Percentiles rank a stretch among this genome's conserved stretches.
Evolutionary conservation across 92 coral and sea anemone species (phyloP).

Genomic region (Pocillopora meandrina): DNA sequence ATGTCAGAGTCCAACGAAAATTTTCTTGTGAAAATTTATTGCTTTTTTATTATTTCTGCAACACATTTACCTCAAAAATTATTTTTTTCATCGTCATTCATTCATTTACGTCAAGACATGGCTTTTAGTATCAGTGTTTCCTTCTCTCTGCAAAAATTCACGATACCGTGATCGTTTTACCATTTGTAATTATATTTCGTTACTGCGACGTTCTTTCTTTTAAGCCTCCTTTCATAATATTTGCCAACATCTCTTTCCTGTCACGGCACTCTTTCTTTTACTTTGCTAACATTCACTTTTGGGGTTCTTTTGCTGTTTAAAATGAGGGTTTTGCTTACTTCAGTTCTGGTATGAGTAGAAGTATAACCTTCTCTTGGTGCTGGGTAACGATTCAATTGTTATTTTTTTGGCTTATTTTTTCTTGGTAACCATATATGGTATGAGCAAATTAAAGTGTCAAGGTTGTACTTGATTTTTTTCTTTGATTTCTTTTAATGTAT

Average conservation of each 20-base stretch:
- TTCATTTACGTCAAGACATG: too few relatives aligned
- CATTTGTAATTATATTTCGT: too few relatives aligned
- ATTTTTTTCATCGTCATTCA: too few relatives aligned
- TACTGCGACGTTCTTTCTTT: too few relatives aligned
- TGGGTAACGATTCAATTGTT: background rate
- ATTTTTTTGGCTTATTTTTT: background rate
- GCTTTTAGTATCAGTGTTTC: too few relatives aligned
- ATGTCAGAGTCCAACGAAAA: background rate
- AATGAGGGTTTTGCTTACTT: background rate
- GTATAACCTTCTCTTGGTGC: background rate
- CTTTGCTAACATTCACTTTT: background rate
- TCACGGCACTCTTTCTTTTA: background rate
- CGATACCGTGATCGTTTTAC: too few relatives aligned
- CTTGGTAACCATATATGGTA: background rate
- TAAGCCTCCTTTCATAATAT: too few relatives aligned
- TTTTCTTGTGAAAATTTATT: background rate
- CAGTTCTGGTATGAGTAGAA: constrained; percentile 23
- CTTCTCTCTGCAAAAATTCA: too few relatives aligned
- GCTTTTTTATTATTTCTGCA: background rate
- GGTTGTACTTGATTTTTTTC: background rate
- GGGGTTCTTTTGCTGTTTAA: constrained; percentile 4
- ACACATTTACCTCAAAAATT: background rate
- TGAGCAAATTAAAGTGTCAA: too few relatives aligned
- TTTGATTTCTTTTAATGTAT: too few relatives aligned
- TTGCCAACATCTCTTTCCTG: too few relatives aligned